Evolutionary conservation across 1,140 invertebrate genomes (phyloP).

Genomic region (Neodiprion fabricii): DNA sequence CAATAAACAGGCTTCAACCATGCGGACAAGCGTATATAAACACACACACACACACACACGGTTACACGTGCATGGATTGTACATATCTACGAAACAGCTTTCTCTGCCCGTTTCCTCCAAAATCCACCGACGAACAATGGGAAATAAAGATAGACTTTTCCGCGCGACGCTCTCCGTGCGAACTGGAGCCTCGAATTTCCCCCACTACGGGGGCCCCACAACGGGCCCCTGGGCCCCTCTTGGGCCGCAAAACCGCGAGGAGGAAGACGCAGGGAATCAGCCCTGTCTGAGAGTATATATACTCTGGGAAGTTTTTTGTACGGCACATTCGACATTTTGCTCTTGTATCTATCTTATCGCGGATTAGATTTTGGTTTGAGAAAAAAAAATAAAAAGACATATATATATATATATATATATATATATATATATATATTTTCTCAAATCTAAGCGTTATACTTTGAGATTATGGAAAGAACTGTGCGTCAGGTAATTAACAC

Average conservation of each 20-base stretch:
- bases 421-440: neutral
- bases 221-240: too few species aligned
- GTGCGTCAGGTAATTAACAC: neutral
- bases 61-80: neutral
- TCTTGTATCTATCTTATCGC: neutral
- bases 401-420: neutral
- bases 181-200: constrained; percentile 33
- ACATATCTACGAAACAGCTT: neutral
- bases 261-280: neutral
- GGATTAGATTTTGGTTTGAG: neutral
- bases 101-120: constrained; percentile 27
- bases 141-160: constrained; percentile 52
- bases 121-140: constrained; percentile 48
- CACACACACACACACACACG: constrained; percentile 15
- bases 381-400: neutral
- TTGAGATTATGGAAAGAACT: neutral
- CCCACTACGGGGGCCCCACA: too few species aligned
- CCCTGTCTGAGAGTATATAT: neutral
- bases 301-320: neutral
- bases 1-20: neutral
- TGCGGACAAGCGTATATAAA: neutral
- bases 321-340: neutral
- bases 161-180: constrained; percentile 43
- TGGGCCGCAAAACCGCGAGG: neutral
- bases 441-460: neutral